Conservation (phyloP, 1,140 invertebrate genomes). For the Eumeta japonica region DNA sequence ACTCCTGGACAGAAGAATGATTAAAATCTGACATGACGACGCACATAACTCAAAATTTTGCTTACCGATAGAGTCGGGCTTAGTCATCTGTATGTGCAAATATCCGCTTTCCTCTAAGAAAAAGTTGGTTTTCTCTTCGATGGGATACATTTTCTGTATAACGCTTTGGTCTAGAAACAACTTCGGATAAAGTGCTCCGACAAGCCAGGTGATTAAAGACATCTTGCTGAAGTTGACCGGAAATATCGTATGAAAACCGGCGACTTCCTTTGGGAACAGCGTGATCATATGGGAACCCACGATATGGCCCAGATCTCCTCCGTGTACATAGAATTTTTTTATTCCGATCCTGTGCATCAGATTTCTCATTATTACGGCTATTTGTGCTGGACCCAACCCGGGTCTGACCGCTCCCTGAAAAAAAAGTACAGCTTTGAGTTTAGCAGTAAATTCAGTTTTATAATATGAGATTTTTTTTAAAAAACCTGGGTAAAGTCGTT, state of each 20-base stretch:
- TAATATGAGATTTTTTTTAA: too few species aligned
- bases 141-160: constrained; percentile 65
- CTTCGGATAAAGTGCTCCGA: constrained; percentile 35
- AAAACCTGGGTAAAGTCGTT: too few species aligned
- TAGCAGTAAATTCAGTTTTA: too few species aligned
- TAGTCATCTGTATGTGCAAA: constrained; percentile 81
- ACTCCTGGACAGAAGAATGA: too few species aligned
- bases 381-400: constrained; percentile 64
- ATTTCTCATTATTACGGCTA: constrained; percentile 75
- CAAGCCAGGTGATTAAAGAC: constrained; percentile 20
- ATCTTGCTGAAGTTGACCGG: constrained; percentile 24
- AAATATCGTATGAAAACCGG: constrained; percentile 43
- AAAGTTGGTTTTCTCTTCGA: constrained; percentile 46
- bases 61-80: constrained; percentile 86
- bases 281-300: constrained; percentile 64
- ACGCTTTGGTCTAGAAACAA: constrained; percentile 40
- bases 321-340: constrained; percentile 77
- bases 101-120: constrained; percentile 77
- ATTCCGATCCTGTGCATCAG: constrained; percentile 79
- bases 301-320: constrained; percentile 76
- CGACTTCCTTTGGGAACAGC: constrained; percentile 70
- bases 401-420: constrained; percentile 58
- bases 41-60: too few species aligned
- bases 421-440: too few species aligned
- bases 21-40: too few species aligned